phyloP scores from a whole-genome alignment of 2,113 vertebrate species.

The Balaeniceps rex region DNA sequence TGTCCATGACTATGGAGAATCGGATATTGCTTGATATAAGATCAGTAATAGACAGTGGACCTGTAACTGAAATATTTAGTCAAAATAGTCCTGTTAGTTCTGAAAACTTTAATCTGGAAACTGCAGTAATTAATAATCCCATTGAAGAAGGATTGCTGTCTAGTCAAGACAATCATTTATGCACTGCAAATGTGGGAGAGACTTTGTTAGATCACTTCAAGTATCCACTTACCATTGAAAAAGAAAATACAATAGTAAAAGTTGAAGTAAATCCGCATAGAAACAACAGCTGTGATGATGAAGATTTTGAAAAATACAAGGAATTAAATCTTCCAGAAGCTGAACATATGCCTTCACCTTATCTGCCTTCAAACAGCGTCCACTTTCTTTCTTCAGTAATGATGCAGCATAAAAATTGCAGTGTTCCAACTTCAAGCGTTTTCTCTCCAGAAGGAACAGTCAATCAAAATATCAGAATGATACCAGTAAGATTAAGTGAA shows the following conservation, averaged over 20 bases:
- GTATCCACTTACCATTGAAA: neutral
- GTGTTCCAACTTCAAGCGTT: neutral
- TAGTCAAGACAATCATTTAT: conserved; percentile 15
- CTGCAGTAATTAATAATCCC: neutral
- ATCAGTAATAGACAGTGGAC: neutral
- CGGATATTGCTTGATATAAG: neutral
- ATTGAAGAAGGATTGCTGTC: neutral
- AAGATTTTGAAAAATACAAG: neutral
- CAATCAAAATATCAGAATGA: conserved; percentile 18
- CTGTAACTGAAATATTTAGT: conserved; percentile 15
- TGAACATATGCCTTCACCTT: neutral
- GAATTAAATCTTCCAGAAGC: neutral
- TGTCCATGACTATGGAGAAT: neutral
- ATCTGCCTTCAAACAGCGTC: neutral
- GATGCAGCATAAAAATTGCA: neutral
- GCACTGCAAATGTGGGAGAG: neutral
- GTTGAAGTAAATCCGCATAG: neutral
- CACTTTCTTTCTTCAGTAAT: conserved; percentile 41
- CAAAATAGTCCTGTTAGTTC: neutral
- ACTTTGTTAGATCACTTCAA: neutral
- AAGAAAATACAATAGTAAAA: neutral
- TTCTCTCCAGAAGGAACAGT: neutral
- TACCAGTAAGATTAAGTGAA: conserved; percentile 54
- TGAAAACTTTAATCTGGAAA: neutral
- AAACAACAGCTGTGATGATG: neutral